phyloP scores from a whole-genome alignment of 2,113 vertebrate genomes.

The Podocnemis expansa region DNA sequence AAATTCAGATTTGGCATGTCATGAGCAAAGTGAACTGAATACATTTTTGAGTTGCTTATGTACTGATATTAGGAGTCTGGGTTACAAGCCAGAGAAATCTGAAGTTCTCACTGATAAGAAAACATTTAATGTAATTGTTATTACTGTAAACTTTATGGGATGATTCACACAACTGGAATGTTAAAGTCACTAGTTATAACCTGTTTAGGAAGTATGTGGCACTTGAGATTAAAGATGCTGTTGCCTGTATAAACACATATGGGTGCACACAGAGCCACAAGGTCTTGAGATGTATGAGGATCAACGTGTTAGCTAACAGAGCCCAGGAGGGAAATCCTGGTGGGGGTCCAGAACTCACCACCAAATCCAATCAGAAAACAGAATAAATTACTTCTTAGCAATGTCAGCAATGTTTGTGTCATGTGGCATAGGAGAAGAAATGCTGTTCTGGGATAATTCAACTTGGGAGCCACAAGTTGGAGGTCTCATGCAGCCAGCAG shows the following conservation, averaged over 20 bases:
- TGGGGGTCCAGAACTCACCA: neutral
- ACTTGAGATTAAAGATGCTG: neutral
- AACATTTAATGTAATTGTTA: slow-evolving; percentile 65
- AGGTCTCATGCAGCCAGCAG: neutral
- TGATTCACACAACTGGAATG: slow-evolving; percentile 42
- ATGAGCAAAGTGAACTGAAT: slow-evolving; percentile 40
- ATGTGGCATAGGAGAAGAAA: slow-evolving; percentile 4
- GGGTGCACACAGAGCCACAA: no score
- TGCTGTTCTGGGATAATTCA: neutral
- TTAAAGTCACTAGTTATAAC: slow-evolving; percentile 65
- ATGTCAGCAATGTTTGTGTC: neutral
- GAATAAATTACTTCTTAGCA: neutral
- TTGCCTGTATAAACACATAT: neutral
- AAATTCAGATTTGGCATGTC: neutral
- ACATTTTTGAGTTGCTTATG: slow-evolving; percentile 49
- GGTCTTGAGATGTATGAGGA: no score
- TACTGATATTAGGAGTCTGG: neutral
- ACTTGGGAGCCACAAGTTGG: neutral
- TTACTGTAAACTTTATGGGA: slow-evolving; percentile 60
- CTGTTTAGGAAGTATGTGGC: slow-evolving; percentile 55
- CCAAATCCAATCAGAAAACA: neutral
- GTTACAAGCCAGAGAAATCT: slow-evolving; percentile 50
- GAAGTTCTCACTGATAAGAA: slow-evolving; percentile 64
- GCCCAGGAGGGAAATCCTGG: no score
- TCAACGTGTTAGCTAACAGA: no score